Conservation (phyloP, 2,797 vertebrate species). For the Cyprinella venusta region DNA sequence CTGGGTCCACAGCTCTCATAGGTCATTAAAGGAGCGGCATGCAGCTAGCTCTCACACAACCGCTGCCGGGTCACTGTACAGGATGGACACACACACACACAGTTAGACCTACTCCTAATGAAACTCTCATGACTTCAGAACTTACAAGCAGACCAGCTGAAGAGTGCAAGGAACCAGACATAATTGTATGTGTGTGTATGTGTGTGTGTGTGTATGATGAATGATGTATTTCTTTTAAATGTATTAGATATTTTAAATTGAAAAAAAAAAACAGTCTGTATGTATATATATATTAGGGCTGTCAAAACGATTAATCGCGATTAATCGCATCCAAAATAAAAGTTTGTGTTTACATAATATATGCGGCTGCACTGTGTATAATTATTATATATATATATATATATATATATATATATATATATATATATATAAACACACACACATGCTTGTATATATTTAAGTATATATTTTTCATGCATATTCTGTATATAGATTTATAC, state of each 20-base stretch:
- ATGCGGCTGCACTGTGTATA: too few relatives aligned
- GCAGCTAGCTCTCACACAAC: constrained; percentile 55
- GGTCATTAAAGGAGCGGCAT: constrained; percentile 60
- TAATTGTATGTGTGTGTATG: too few relatives aligned
- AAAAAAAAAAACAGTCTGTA: too few relatives aligned
- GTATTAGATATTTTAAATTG: neutral
- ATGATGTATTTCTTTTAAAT: neutral
- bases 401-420: too few relatives aligned
- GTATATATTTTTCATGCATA: too few relatives aligned
- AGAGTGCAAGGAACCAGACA: neutral
- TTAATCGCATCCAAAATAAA: too few relatives aligned
- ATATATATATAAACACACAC: too few relatives aligned
- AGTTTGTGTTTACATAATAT: too few relatives aligned
- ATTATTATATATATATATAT: too few relatives aligned
- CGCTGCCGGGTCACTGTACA: constrained; percentile 46
- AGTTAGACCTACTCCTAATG: constrained; percentile 31
- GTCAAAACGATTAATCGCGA: too few relatives aligned
- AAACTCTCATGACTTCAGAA: constrained; percentile 40
- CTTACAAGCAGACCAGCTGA: constrained; percentile 26
- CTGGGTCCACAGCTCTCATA: constrained; percentile 56
- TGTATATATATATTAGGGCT: neutral
- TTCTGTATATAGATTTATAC: too few relatives aligned
- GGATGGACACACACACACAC: constrained; percentile 24
- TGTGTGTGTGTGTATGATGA: neutral
- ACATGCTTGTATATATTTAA: too few relatives aligned